Evolutionary conservation across 2,113 vertebrate genomes (phyloP).

Genomic region (Pterocles gutturalis): DNA sequence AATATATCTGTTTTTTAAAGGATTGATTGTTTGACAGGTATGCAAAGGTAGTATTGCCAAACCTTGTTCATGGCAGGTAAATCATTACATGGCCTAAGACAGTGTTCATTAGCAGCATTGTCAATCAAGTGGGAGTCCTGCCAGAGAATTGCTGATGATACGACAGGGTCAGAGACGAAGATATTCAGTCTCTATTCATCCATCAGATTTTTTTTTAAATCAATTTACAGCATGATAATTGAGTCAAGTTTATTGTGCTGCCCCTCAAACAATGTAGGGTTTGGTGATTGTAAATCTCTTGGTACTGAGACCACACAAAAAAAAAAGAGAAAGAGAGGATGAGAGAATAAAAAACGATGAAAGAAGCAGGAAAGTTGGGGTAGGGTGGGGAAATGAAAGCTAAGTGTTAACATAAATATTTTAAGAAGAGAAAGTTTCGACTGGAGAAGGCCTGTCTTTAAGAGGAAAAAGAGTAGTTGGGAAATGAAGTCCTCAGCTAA

Average conservation of each 20-base stretch:
- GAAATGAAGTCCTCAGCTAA: conserved; percentile 56
- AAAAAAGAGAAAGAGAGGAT: neutral
- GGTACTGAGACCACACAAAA: conserved; percentile 27
- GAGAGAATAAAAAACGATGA: neutral
- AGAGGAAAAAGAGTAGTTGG: conserved; percentile 4
- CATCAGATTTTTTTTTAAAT: conserved; percentile 81
- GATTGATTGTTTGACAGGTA: conserved; percentile 33
- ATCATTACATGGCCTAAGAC: conserved; percentile 79
- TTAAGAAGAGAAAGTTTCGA: conserved; percentile 36
- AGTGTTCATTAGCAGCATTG: conserved; percentile 80
- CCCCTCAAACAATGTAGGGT: conserved; percentile 53
- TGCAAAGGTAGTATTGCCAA: conserved; percentile 52
- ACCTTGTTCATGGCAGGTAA: conserved; percentile 68
- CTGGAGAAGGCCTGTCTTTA: neutral
- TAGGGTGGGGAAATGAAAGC: neutral
- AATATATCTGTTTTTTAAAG: conserved; percentile 4
- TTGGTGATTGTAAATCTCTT: conserved; percentile 58
- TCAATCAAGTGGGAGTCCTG: conserved; percentile 75
- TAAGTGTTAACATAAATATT: conserved; percentile 53
- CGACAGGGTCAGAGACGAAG: conserved; percentile 76
- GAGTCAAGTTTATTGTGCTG: conserved; percentile 68
- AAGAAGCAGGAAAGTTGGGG: neutral
- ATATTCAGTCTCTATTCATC: conserved; percentile 80
- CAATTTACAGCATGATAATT: conserved; percentile 78
- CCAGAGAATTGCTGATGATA: conserved; percentile 70